Evolutionary conservation across 2,888 invertebrate species (phyloP), one percentile per base, ranked within the genome.

Genomic region (Apodemia duryi): DNA sequence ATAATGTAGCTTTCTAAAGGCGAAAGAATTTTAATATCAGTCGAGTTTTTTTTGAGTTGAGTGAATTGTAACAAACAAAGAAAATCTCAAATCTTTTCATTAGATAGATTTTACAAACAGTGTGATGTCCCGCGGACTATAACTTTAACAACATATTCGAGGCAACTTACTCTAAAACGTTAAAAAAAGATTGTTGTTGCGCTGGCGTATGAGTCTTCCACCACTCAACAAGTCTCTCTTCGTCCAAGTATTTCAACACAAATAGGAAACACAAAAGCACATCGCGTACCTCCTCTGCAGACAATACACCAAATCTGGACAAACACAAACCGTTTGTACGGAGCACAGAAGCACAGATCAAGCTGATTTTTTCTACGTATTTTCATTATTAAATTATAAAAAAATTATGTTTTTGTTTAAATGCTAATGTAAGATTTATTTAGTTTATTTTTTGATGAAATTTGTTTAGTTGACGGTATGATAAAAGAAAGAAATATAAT

Each of bases 231-330:
- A 98, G 93, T 75, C 97, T 95, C 71, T 97, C 97, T 81, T 98
- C 97, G 60, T 97, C 96, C 73, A 98, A 87, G 86, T 98, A 96
- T 84, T 98, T 98, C 68, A 98, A 93, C 65, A 98, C 95, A 85
- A 97, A 98, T 69, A 99, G 92, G 90, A 98, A 97, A 82, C 97
- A 97, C 66, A 98, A 90, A 65, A 98, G 93, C 70, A 98, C 93
- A 85, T 98, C 98, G 79, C 96, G 96, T 69, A 97, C 95, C 91
- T 98, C 98, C 54, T 94, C 93, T 0, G 95, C 88, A 57, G 92
- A 92, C 88, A 92, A 85, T 77, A 92, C 91, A 78, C 92, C 92
- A 73, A 92, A 92, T 82, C 92, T 92, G 72, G 68, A 75, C 73
- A 73, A 62, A 74, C 63, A 67, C 38, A 67, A 46, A 13, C 11